These are phyloP conservation scores for Amblyopsis rosae DNA, from an alignment of 2,113 vertebrate genomes.

Conservation along the genomic window DNA sequence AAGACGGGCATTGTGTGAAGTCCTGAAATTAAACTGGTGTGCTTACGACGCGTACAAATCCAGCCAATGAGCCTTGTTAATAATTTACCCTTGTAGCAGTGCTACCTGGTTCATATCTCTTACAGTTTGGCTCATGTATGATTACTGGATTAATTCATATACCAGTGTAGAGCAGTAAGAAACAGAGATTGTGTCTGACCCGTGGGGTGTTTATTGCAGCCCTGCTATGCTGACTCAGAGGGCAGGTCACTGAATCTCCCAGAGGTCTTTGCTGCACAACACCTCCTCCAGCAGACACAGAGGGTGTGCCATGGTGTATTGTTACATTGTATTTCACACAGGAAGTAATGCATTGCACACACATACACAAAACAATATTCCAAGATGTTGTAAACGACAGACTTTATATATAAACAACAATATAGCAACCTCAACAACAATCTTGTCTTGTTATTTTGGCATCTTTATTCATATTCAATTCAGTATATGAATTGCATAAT, in stretches of 20 bases:
- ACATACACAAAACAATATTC: neutral
- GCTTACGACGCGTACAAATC: neutral
- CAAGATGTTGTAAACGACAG: too few relatives aligned
- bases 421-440: too few relatives aligned
- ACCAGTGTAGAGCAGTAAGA: neutral
- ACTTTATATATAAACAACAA: too few relatives aligned
- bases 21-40: neutral
- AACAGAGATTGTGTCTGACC: constrained; percentile 3
- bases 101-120: too few relatives aligned
- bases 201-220: constrained; percentile 8
- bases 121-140: neutral
- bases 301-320: constrained; percentile 32
- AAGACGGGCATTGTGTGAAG: constrained; percentile 3
- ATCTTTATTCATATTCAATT: too few relatives aligned
- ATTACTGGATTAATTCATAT: neutral
- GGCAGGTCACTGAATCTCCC: constrained; percentile 28
- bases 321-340: constrained; percentile 11
- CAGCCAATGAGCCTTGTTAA: neutral
- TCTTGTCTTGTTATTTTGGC: too few relatives aligned
- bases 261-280: constrained; percentile 26
- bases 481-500: too few relatives aligned
- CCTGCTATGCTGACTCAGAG: constrained; percentile 38
- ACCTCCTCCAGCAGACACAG: constrained; percentile 13
- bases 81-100: too few relatives aligned
- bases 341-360: neutral